These are phyloP conservation scores for Palythoa grandiflora DNA, from an alignment of 92 coral and sea anemone genomes.

Conservation along the genomic window DNA sequence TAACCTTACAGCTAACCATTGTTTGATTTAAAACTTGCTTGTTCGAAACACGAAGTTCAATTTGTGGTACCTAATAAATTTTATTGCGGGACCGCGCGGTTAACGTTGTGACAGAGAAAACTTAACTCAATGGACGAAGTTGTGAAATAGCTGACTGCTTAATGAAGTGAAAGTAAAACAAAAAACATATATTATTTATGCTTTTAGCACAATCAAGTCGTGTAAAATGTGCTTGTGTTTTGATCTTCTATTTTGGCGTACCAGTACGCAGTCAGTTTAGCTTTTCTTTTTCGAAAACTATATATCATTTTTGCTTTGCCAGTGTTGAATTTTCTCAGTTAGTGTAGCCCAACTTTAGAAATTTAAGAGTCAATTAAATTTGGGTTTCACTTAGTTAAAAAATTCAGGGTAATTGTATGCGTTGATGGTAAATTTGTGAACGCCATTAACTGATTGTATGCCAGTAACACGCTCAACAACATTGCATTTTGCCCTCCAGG, in stretches of 20 bases:
- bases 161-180: not conserved
- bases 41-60: too few species aligned
- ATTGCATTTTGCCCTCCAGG: too few species aligned
- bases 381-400: not conserved
- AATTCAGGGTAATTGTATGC: not conserved
- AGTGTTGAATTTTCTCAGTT: not conserved
- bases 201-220: not conserved
- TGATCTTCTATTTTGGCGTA: too few species aligned
- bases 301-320: too few species aligned
- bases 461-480: not conserved
- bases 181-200: too few species aligned
- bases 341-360: not conserved
- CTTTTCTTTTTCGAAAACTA: not conserved
- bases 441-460: not conserved
- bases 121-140: not conserved
- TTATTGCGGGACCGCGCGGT: not conserved
- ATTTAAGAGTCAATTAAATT: not conserved
- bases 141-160: not conserved
- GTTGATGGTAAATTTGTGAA: not conserved
- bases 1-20: too few species aligned
- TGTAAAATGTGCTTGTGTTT: not conserved
- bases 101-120: conserved; percentile 9
- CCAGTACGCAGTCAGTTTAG: not conserved
- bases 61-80: too few species aligned
- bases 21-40: too few species aligned